A percentile compares a stretch with the other conserved stretches of the same genome.
Conservation (phyloP, 1,140 invertebrate species). For the Drosophila neocordata region DNA sequence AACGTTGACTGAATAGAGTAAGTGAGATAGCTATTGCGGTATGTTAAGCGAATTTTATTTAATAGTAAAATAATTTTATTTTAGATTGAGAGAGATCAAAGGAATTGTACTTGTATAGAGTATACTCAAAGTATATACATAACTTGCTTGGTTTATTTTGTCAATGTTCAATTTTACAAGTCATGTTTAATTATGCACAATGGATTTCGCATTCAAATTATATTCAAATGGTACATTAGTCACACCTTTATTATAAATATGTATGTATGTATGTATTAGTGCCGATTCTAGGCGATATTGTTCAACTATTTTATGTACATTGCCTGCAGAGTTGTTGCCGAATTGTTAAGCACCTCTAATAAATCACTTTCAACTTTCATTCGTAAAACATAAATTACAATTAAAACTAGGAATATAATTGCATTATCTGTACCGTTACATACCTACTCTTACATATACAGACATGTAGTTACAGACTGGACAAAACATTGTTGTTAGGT, state of each 20-base stretch:
- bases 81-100: too few relatives aligned
- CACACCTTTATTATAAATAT: too few relatives aligned
- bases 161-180: not conserved
- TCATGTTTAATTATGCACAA: not conserved
- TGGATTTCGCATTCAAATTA: not conserved
- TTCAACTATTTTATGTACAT: not conserved
- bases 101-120: too few relatives aligned
- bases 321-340: not conserved
- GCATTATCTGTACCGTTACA: slow-evolving; percentile 53
- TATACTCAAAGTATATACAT: too few relatives aligned
- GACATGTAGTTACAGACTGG: slow-evolving; percentile 6
- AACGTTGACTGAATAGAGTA: too few relatives aligned
- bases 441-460: not conserved
- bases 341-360: slow-evolving; percentile 26
- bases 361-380: slow-evolving; percentile 49
- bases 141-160: too few relatives aligned
- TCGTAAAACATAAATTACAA: slow-evolving; percentile 70
- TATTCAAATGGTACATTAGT: not conserved
- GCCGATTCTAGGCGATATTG: not conserved
- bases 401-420: slow-evolving; percentile 71
- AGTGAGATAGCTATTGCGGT: too few relatives aligned
- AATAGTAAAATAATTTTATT: too few relatives aligned
- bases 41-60: too few relatives aligned
- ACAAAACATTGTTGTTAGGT: slow-evolving; percentile 37
- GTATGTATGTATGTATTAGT: not conserved